Evolutionary conservation across 2,888 invertebrate genomes (phyloP), one percentile per base, ranked within the genome.

Genomic region (Octonoba sinensis): DNA sequence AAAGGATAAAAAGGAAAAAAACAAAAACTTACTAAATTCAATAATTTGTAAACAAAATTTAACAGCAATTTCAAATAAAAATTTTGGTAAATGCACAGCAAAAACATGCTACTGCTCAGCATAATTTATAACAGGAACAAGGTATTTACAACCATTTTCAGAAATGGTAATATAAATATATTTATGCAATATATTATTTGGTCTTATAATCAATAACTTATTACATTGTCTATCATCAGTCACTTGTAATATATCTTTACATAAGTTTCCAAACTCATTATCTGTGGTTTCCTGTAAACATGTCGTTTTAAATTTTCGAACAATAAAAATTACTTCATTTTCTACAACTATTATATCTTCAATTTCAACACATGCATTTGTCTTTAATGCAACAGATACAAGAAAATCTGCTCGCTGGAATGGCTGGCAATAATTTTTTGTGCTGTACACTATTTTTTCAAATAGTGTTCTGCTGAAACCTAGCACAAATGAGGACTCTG

Each of bases 391-490:
- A 18, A 57, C 22, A 11, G 54, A 54, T 16, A 54, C 54, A 22
- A 57, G n/a, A 20, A 20, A 57, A 57, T 57, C 57, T 3, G 20
- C 57, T 12, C 20, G n/a, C 22, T 22, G 57, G 20, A 57, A 57
- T 12, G 57, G 57, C 57, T 57, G 1, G 57, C 57, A 57, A 8
- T 57, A 57, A 4, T 8, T 57, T 20, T 57, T 57, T 4, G 57
- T 57, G 11, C 57, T 57, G 11, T 57, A 57, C 22, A 57, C 1
- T 0, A 20, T 57, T 24, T 57, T 57, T 57, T 1, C 3, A 57
- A 57, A 57, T 4, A 57, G 57, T 57, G 57, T 20, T 57, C 57
- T 57, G 20, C 11, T 57, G 20, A 57, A 57, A 57, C 57, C 1
- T 2, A 22, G n/a, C 20, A 24, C 20, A n/a, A 57, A n/a, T 57